phyloP scores from a whole-genome alignment of 2,113 vertebrate species.

The Erpornis zantholeuca region DNA sequence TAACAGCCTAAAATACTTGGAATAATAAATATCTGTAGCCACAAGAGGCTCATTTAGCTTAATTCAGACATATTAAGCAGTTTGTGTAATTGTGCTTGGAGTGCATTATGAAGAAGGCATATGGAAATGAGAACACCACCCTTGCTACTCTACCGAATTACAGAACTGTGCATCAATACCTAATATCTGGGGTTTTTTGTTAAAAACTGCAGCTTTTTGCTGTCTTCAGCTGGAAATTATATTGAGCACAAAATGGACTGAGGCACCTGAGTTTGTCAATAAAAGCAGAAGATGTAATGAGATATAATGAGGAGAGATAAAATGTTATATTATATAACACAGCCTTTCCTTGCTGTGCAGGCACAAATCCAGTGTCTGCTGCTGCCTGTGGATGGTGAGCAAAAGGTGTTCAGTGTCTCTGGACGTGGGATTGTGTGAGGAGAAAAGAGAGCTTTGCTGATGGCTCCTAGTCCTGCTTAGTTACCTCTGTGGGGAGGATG shows the following conservation, averaged over 20 bases:
- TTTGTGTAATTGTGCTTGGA: not conserved
- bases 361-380: not conserved
- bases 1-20: not conserved
- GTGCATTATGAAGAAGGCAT: not conserved
- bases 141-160: not conserved
- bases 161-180: not conserved
- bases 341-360: not conserved
- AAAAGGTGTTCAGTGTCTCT: not conserved
- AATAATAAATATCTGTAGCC: slow-evolving; percentile 17
- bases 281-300: not conserved
- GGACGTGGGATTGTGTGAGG: not conserved
- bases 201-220: not conserved
- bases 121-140: not conserved
- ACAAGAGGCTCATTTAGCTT: not conserved
- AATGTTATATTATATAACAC: too few relatives aligned
- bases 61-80: not conserved
- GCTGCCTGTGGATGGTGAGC: not conserved
- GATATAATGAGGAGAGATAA: not conserved
- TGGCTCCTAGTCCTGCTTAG: not conserved
- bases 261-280: not conserved
- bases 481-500: not conserved
- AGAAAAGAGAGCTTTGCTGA: not conserved
- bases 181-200: not conserved
- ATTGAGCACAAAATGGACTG: not conserved
- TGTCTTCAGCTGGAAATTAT: not conserved